Evolutionary conservation across 1,140 invertebrate species (phyloP).

Genomic region (Zaprionus taronus): DNA sequence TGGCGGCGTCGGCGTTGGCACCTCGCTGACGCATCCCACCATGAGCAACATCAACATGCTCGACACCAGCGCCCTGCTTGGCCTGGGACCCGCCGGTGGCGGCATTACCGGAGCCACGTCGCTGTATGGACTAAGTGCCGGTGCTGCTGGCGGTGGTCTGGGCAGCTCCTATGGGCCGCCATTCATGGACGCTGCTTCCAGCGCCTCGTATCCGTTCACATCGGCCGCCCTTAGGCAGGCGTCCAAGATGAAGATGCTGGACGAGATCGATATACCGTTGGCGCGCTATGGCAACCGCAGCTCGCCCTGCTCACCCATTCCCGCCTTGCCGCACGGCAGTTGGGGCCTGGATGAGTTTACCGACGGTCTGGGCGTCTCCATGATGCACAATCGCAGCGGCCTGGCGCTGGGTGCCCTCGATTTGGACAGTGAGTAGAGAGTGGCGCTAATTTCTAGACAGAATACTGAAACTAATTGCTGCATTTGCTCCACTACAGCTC

Average conservation of each 20-base stretch:
- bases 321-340: slow-evolving; percentile 84
- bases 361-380: slow-evolving; percentile 86
- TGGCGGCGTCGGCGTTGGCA: slow-evolving; percentile 49
- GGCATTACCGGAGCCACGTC: slow-evolving; percentile 75
- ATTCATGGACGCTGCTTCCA: slow-evolving; percentile 75
- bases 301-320: slow-evolving; percentile 87
- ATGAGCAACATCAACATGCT: slow-evolving; percentile 75
- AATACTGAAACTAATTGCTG: neutral
- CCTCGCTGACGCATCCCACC: slow-evolving; percentile 78
- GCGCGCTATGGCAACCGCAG: slow-evolving; percentile 87
- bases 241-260: slow-evolving; percentile 88
- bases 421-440: slow-evolving; percentile 85
- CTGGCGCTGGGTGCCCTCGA: slow-evolving; percentile 86
- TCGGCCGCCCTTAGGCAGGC: slow-evolving; percentile 87
- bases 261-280: slow-evolving; percentile 88
- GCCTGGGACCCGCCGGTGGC: slow-evolving; percentile 52
- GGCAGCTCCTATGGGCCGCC: slow-evolving; percentile 75
- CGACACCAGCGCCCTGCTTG: slow-evolving; percentile 69
- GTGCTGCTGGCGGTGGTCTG: slow-evolving; percentile 54
- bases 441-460: no score
- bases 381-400: slow-evolving; percentile 86
- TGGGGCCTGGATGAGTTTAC: slow-evolving; percentile 88
- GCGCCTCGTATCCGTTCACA: slow-evolving; percentile 86
- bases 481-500: slow-evolving; percentile 42
- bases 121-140: slow-evolving; percentile 63